Evolutionary conservation across 2,888 invertebrate species (phyloP).

Genomic region (Tholera decimalis): DNA sequence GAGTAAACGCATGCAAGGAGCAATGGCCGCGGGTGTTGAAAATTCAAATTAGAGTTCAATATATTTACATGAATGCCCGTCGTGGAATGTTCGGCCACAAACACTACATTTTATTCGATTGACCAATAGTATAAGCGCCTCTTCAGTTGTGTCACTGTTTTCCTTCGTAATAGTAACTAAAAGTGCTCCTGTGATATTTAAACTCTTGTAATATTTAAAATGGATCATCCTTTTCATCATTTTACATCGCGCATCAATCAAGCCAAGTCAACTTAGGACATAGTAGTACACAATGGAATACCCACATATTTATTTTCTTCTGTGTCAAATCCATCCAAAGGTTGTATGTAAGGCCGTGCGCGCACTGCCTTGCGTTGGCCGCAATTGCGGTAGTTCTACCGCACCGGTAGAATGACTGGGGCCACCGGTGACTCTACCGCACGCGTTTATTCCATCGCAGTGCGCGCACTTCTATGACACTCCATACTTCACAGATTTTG

Average conservation of each 20-base stretch:
- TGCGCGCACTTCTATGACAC: too few relatives aligned
- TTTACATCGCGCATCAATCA: too few relatives aligned
- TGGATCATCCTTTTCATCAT: not conserved
- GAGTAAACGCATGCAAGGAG: slow-evolving; percentile 77
- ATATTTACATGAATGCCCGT: slow-evolving; percentile 61
- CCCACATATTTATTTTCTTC: too few relatives aligned
- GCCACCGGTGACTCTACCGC: too few relatives aligned
- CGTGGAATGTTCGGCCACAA: slow-evolving; percentile 48
- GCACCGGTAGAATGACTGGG: too few relatives aligned
- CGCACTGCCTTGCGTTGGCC: too few relatives aligned
- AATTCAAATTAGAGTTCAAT: slow-evolving; percentile 71
- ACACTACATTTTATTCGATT: slow-evolving; percentile 47
- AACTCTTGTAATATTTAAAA: not conserved
- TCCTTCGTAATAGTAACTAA: not conserved
- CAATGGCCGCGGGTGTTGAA: slow-evolving; percentile 78
- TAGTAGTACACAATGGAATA: too few relatives aligned
- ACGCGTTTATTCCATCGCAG: too few relatives aligned
- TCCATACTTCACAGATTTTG: too few relatives aligned
- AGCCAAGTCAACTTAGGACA: not conserved
- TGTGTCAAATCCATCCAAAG: too few relatives aligned
- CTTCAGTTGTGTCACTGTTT: slow-evolving; percentile 11
- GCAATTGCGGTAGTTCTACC: too few relatives aligned
- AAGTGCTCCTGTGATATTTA: not conserved
- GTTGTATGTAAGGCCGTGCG: too few relatives aligned
- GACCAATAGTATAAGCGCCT: slow-evolving; percentile 27